phyloP scores from a whole-genome alignment of 2,888 invertebrate species.

The Drosophila buzzatii region DNA sequence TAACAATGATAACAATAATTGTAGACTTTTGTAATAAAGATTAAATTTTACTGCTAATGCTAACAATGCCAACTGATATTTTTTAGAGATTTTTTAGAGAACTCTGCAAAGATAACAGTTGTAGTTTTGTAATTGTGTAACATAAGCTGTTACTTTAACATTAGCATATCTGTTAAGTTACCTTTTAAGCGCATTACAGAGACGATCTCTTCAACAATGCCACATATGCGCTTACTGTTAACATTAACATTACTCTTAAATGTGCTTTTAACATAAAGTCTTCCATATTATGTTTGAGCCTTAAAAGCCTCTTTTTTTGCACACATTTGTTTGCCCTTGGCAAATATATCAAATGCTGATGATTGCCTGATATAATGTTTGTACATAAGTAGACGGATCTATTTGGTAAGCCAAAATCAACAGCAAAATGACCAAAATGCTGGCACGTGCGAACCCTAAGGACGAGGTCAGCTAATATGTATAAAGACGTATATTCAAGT shows the following conservation, averaged over 20 bases:
- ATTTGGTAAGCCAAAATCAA: constrained; percentile 50
- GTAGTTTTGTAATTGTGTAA: neutral
- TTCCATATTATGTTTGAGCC: neutral
- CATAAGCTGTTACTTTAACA: no score
- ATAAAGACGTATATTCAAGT: constrained; percentile 15
- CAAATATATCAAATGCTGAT: constrained; percentile 34
- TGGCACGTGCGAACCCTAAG: constrained; percentile 60
- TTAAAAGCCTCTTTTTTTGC: neutral
- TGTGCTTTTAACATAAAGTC: neutral
- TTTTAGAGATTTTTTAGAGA: no score
- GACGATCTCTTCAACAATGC: neutral
- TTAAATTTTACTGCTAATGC: no score
- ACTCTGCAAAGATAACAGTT: no score
- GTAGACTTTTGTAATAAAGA: no score
- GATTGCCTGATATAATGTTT: constrained; percentile 52
- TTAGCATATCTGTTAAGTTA: no score
- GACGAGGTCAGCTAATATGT: constrained; percentile 43
- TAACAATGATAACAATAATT: no score
- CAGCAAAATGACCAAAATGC: constrained; percentile 59
- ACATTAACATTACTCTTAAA: neutral
- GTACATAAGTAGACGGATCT: constrained; percentile 28
- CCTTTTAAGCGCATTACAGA: no score
- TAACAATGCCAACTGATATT: no score
- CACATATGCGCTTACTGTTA: neutral
- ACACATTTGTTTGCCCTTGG: constrained; percentile 13